Evolutionary conservation across 2,888 invertebrate species (phyloP), one percentile per base, ranked within the genome.

Genomic region (Spodoptera littoralis): DNA sequence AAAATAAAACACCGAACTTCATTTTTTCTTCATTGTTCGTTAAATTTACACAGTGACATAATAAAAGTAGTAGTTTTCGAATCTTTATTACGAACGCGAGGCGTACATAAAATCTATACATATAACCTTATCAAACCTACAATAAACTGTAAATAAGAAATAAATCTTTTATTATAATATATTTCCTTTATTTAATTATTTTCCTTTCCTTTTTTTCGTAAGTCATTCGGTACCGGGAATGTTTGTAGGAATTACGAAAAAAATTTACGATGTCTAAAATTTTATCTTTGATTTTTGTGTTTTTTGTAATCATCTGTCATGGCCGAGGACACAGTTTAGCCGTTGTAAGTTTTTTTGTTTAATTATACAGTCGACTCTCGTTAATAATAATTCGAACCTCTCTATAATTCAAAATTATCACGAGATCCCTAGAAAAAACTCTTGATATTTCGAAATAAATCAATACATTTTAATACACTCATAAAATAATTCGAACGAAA

Each of bases 21-120:
- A 84, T 84, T 44, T 46, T 78, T 79, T 80, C 63, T 54, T 68
- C 77, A 73, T 78, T 60, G 45, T 73, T 70, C 56, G 42, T 47
- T 63, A 13, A 12, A 51, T 44, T 49, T 59, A 55, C 44, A 27
- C 12, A 27, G 3, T 27, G 27, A 27, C 27, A 11, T 36, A 46
- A 45, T 45, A 58, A 72, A 60, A 65, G 27, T 46, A 63, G 27
- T 46, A 47, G 27, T 44, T 55, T 44, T 24, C 41, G 36, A 44
- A 18, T 48, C 65, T 76, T 73, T 76, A 72, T 61, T 36, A 36
- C 36, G 36, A 36, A 36, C 36, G 36, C 36, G 36, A 36, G 45
- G 61, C n/a, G 18, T 44, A 58, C 60, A 70, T 80, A 70, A 74
- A 73, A 76, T 24, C 22, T 0, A 43, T 45, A 58, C 4, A 45